phyloP scores from a whole-genome alignment of 2,113 vertebrate species.

The Oreochromis aureus region DNA sequence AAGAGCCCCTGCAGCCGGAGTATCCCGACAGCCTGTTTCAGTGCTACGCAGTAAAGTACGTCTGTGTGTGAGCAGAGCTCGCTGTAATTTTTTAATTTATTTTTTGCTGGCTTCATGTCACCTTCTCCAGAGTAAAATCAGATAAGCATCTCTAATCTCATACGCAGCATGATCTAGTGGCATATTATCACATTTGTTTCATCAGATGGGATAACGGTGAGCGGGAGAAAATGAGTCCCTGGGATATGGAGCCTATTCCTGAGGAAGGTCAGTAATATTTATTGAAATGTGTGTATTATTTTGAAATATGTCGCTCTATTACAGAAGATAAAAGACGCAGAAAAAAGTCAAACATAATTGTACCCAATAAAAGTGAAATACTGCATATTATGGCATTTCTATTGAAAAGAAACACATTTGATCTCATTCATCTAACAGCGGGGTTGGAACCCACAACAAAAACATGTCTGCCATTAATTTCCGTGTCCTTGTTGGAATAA shows the following conservation, averaged over 20 bases:
- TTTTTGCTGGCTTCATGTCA: not conserved
- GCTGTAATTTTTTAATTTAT: not conserved
- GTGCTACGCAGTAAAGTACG: slow-evolving; percentile 95
- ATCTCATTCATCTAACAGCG: not conserved
- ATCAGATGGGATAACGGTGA: slow-evolving; percentile 96
- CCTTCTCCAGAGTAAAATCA: not conserved
- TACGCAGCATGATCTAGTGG: not conserved
- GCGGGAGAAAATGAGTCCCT: slow-evolving; percentile 95
- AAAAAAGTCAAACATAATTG: not conserved
- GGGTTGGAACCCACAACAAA: not conserved
- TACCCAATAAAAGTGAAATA: not conserved
- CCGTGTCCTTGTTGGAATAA: not conserved
- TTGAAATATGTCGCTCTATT: not conserved
- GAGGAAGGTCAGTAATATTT: slow-evolving; percentile 83
- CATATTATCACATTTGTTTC: not conserved
- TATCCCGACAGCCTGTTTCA: slow-evolving; percentile 98
- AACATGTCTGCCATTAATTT: not conserved
- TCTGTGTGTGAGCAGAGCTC: not conserved
- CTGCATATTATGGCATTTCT: not conserved
- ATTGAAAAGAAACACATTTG: not conserved
- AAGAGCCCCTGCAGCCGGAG: slow-evolving; percentile 91
- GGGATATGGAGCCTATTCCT: slow-evolving; percentile 98
- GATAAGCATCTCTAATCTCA: not conserved
- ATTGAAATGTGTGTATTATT: not conserved
- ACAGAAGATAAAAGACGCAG: not conserved